A percentile compares a stretch with the other conserved stretches of the same genome.
These are phyloP conservation scores for Xenopus laevis DNA, from an alignment of 2,113 vertebrate genomes.

Conservation along the genomic window DNA sequence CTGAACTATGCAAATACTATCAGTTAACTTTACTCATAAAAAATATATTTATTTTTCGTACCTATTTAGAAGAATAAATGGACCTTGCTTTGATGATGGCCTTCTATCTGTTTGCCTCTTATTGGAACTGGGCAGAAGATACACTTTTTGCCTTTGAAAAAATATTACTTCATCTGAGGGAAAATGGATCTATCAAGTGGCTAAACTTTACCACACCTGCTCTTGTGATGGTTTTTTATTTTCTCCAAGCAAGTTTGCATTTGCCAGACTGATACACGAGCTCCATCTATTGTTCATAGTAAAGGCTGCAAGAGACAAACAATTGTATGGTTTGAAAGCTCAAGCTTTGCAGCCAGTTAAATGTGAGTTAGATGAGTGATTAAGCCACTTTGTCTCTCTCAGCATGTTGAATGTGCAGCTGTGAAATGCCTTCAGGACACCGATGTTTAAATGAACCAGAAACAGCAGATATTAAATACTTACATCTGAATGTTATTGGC, in stretches of 20 bases:
- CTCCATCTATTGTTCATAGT: slow-evolving; percentile 16
- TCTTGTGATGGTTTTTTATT: no score
- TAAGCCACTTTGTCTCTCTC: slow-evolving; percentile 5
- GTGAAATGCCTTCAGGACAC: neutral
- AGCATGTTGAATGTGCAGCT: slow-evolving; percentile 4
- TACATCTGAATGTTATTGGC: slow-evolving; percentile 13
- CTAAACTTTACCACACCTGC: neutral
- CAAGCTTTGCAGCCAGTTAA: neutral
- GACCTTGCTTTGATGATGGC: no score
- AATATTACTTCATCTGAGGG: neutral
- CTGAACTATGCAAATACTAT: no score
- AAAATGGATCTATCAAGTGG: neutral
- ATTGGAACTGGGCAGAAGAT: no score
- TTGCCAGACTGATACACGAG: neutral
- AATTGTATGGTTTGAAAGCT: neutral
- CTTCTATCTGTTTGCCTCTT: no score
- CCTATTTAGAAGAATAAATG: no score
- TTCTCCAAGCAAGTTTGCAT: no score
- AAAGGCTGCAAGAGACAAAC: neutral
- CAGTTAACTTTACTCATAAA: no score
- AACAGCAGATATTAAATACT: slow-evolving; percentile 13
- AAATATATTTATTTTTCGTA: no score
- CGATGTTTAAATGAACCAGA: slow-evolving; percentile 8
- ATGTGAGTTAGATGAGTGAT: slow-evolving; percentile 6
- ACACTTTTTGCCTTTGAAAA: no score